A percentile compares a stretch with the other conserved stretches of the same genome.
Conservation (phyloP, 2,888 invertebrate genomes). For the Lacanobia wlatinum region DNA sequence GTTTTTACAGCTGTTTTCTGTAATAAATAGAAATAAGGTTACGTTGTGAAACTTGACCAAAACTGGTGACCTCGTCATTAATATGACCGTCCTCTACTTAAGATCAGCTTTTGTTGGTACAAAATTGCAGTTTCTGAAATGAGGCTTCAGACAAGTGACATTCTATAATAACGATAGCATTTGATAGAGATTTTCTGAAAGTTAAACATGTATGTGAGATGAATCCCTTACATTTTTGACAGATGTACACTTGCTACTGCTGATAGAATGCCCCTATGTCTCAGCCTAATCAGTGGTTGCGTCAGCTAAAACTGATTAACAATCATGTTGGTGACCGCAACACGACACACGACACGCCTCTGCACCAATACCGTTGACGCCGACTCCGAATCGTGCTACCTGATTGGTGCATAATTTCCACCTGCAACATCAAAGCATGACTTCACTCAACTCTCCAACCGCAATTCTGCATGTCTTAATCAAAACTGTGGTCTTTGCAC, state of each 20-base stretch:
- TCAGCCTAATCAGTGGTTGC: not conserved
- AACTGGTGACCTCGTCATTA: not conserved
- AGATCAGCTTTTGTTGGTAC: no score
- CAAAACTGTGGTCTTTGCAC: slow-evolving; percentile 43
- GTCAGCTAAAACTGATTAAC: not conserved
- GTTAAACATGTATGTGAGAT: no score
- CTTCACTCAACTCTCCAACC: slow-evolving; percentile 8
- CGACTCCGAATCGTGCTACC: slow-evolving; percentile 1
- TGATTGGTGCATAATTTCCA: slow-evolving; percentile 21
- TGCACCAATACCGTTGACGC: not conserved
- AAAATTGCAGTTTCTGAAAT: not conserved
- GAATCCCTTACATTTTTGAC: no score
- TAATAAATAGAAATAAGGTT: not conserved
- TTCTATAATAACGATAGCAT: no score
- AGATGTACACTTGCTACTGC: not conserved
- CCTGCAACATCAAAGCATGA: slow-evolving; percentile 25
- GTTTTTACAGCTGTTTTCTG: slow-evolving; percentile 9
- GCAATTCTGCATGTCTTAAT: slow-evolving; percentile 40
- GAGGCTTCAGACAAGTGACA: not conserved
- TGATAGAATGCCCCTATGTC: not conserved
- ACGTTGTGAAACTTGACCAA: not conserved
- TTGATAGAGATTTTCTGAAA: no score
- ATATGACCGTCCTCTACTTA: not conserved
- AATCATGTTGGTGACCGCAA: not conserved
- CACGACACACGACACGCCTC: not conserved